Evolutionary conservation across 2,888 invertebrate genomes (phyloP).

Genomic region (Pollenia griseotomentosa): DNA sequence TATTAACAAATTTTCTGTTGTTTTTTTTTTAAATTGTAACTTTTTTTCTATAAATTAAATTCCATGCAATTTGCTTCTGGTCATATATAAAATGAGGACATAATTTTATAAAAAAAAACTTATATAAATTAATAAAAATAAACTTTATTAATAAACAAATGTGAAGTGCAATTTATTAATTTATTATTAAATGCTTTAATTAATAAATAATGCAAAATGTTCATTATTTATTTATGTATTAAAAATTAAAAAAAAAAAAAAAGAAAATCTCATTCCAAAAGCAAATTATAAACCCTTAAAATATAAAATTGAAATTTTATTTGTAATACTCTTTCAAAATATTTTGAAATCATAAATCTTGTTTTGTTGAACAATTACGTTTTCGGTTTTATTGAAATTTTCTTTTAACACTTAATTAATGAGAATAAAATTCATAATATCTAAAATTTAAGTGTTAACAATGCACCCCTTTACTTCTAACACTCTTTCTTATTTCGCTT

Average conservation of each 20-base stretch:
- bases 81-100: constrained; percentile 36
- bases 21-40: constrained; percentile 12
- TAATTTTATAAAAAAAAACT: constrained; percentile 39
- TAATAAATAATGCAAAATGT: constrained; percentile 47
- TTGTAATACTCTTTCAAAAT: background rate
- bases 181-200: constrained; percentile 37
- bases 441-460: background rate
- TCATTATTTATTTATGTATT: constrained; percentile 24
- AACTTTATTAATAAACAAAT: constrained; percentile 27
- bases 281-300: background rate
- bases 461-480: constrained; percentile 16
- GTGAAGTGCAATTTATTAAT: background rate
- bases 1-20: constrained; percentile 6
- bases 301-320: background rate
- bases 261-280: too few relatives aligned
- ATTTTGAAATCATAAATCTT: constrained; percentile 18
- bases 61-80: constrained; percentile 28
- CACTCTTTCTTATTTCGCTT: background rate
- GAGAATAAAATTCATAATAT: constrained; percentile 24
- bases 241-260: background rate
- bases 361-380: background rate
- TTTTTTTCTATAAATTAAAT: constrained; percentile 1
- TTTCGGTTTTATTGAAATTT: background rate
- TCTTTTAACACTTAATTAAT: constrained; percentile 26
- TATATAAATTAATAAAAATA: constrained; percentile 41